These are phyloP conservation scores for Anneissia japonica DNA, from an alignment of 35 echinoderm and acorn worm species.

Conservation along the genomic window DNA sequence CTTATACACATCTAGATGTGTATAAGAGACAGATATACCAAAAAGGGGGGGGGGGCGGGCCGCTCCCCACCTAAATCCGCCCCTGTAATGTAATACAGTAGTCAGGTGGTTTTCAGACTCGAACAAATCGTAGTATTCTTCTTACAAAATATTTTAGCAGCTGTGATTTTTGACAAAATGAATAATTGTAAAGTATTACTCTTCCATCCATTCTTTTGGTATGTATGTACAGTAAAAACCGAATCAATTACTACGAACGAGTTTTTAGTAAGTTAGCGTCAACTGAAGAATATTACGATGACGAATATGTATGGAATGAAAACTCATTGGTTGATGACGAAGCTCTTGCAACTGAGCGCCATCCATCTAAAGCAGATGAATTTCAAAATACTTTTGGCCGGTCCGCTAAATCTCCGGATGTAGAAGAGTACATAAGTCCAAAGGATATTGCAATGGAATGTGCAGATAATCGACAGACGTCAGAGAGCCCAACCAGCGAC, in stretches of 20 bases:
- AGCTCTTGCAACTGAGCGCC: too few relatives aligned
- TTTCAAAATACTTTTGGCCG: slow-evolving; percentile 35
- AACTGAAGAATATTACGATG: neutral
- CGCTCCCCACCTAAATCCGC: too few relatives aligned
- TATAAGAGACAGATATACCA: too few relatives aligned
- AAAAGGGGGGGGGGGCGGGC: too few relatives aligned
- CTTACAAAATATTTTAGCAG: too few relatives aligned
- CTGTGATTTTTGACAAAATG: too few relatives aligned
- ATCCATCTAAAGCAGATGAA: slow-evolving; percentile 2
- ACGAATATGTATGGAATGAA: neutral
- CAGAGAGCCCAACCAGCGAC: slow-evolving; percentile 2
- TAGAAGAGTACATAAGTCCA: slow-evolving; percentile 80
- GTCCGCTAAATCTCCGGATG: slow-evolving; percentile 8
- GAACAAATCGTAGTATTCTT: too few relatives aligned
- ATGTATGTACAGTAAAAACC: neutral
- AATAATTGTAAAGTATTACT: too few relatives aligned
- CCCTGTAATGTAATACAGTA: too few relatives aligned
- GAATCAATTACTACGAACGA: neutral
- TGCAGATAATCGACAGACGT: neutral
- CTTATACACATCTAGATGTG: too few relatives aligned
- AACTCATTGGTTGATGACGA: neutral
- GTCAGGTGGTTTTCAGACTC: too few relatives aligned
- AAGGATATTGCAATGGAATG: slow-evolving; percentile 13
- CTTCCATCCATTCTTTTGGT: too few relatives aligned
- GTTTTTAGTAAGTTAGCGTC: neutral